Evolutionary conservation across 2,113 vertebrate species (phyloP), one percentile per base, ranked within the genome.

Genomic region (Ifrita kowaldi): DNA sequence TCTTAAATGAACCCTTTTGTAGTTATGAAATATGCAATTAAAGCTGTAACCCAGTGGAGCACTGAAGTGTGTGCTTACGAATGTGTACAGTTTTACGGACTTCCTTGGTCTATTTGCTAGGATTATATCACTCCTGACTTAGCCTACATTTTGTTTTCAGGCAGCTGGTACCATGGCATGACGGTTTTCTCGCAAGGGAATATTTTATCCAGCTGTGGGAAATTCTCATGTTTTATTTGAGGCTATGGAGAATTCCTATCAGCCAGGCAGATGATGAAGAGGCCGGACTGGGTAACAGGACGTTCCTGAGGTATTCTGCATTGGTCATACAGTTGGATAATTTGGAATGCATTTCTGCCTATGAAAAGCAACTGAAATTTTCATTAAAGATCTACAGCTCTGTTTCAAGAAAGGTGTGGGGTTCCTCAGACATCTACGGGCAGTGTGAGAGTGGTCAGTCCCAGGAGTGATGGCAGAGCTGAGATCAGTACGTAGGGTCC

Each of bases 21-120:
- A 73, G n/a, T 85, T 91, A 94, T 18, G 41, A 89, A 91, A 93
- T 69, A 65, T 39, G 28, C 91, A 91, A 89, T 95, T 93, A 94
- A 94, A 89, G 22, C 53, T 84, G 49, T 84, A 96, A 89, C 26
- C 74, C 62, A 85, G 23, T 3, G 7, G n/a, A 95, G 37, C 57
- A 69, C 41, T 93, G 80, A 84, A 68, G 78, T 71, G 35, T 56
- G 10, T 35, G 39, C 73, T 75, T 79, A 75, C 82, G 80, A 64
- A 16, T 55, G 18, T 68, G 7, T 71, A 53, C 6, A 30, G 26
- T 47, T 57, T 85, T 69, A 62, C 0, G 18, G 49, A 69, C 37
- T 76, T 91, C 49, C n/a, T 82, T 49, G 7, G 11, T 84, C 14
- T 81, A 12, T 89, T 90, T 82, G 26, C 49, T 37, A 60, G 49